Base-by-base conservation (phyloP, 2,888 invertebrate genomes). In the Cephus nigrinus region DNA sequence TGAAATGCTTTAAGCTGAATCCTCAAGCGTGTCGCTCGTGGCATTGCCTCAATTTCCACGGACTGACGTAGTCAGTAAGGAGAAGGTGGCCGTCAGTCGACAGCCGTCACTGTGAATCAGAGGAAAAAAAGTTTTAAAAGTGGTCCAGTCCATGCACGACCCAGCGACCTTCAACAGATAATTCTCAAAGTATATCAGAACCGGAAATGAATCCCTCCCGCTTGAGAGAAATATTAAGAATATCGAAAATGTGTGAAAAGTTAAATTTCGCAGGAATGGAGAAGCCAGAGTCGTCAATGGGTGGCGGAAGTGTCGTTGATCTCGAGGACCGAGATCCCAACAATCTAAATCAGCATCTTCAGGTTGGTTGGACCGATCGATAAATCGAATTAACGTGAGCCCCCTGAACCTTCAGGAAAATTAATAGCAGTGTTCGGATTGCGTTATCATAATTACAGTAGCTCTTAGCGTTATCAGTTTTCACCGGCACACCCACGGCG, bases 251-350 rank as follows among this genome's bases (percentile, higher is more conserved):
- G 73, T 85, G 86, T 76, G 79, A 81, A 31, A 85, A 85, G 81
- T 85, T 88, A 36, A 78, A 82, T 72, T 76, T 88, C 86, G 84
- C 88, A 87, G 88, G 86, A 79, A 90, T 90, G 88, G 89, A 89
- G 69, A 91, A 91, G 82, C 84, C 89, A n/a, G 89, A 85, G 72
- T 90, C 91, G 68, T 90, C 90, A 69, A 86, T 85, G 82, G 93
- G 92, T 69, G 92, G 90, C 76, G 90, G 86, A 3, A 91, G 92
- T 69, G 90, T 90, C 11, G 92, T 93, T 72, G 93, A 94, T 75
- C 91, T 95, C 79, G 95, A 95, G 85, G 95, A 95, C 85, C 91
- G 96, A 81, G 96, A 96, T 87, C 96, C 96, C 0, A 95, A 95
- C 85, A 93, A 93, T 80, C 89, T 96, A 80, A 96, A 95, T 87